Evolutionary conservation across 2,797 vertebrate genomes (phyloP), one percentile per base, ranked within the genome.

Genomic region (Ptychobarbus kaznakovi): DNA sequence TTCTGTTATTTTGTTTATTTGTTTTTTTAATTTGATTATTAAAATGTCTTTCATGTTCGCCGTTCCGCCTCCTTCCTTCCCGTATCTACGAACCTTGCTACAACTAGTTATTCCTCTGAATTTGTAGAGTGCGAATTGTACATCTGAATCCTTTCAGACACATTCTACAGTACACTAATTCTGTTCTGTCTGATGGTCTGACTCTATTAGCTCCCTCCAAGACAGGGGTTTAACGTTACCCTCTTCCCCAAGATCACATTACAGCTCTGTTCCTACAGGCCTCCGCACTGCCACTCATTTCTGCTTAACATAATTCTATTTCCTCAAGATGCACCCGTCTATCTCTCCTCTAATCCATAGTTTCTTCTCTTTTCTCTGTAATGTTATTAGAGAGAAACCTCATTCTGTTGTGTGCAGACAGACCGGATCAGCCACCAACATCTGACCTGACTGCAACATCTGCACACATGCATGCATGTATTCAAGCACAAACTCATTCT

Each of bases 271-370:
- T 74, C 56, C 16, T n/a, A 44, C 32, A 40, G 69, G 53, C 56
- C 69, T 68, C 32, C 5, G 9, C 13, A 6, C 72, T 76, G 51
- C 90, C 81, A 56, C 68, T 87, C 66, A 42, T 84, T 84, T 87
- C 69, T 74, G 46, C 46, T 56, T n/a, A 58, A 58, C 40, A 73
- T 61, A 85, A 61, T 56, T 53, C 20, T 28, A 40, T 72, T 85
- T 76, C 32, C 44, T 73, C 32, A 18, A 46, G 56, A 66, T 15
- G n/a, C 82, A 66, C 38, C 15, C 42, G 35, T 51, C 42, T 3
- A 20, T 44, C 49, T 53, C 11, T 40, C 46, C 11, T 32, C 15
- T 22, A 38, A 80, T 65, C 49, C 42, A 42, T 42, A 12, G 35
- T 28, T 77, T 58, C 81, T n/a, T 78, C 38, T 66, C 69, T 68